Evolutionary conservation across 1,140 invertebrate species (phyloP), one percentile per base, ranked within the genome.

Genomic region (Pinna nobilis): DNA sequence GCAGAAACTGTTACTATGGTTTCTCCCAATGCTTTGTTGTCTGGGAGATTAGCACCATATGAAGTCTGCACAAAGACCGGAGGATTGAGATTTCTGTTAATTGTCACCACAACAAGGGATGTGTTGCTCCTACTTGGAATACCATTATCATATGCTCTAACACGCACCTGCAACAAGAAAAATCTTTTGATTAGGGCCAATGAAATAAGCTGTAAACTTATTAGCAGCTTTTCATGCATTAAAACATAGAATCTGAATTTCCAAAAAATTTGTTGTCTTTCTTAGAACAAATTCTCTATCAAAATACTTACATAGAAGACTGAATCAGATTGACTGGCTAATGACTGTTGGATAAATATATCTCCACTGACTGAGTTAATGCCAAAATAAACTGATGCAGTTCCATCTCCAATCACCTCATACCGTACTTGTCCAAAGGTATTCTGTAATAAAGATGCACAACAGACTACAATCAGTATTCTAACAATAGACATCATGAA

Each of bases 71-170:
- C 37, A 70, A 81, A 78, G 2, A 23, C 11, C 35, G 83, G 84
- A 15, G 65, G 59, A 32, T 72, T 65, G 44, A 81, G 59, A 60
- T 84, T 86, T 41, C 77, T 69, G 60, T 79, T 74, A 15, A 86
- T 70, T 15, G 73, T 77, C 15, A 86, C 65, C 0, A 25, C 68
- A 41, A 82, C 74, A 13, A 74, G 44, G 23, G 76, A 78, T 5
- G 76, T 79, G 57, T 78, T 82, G 28, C 47, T 74, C 33, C 68
- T 73, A 11, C 70, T 65, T 28, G 83, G 83, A n/a, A 50, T 49
- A 11, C 84, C 84, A 55, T 81, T 83, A 65, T 86, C 84, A 57
- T 35, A 66, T 28, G 82, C 84, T 3, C 63, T 60, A 4, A 82
- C 63, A 63, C 76, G 61, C 23, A 82, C 39, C 80, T 82, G 70